Base-by-base conservation (phyloP, 2,888 invertebrate genomes). In the Galeopsomyia nigrocyanea region DNA sequence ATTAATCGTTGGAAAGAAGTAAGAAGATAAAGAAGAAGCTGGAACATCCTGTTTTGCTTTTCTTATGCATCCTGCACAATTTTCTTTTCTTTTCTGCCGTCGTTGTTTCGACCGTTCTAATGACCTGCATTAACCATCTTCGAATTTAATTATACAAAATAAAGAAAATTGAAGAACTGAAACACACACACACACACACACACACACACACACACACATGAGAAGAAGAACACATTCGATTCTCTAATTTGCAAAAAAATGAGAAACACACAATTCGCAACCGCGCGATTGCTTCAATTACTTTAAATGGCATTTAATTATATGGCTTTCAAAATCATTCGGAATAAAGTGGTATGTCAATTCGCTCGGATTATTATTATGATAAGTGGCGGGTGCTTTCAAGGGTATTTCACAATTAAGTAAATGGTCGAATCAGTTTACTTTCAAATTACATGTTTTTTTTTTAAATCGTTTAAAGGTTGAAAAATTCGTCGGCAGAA, bases 21-120 rank as follows among this genome's bases (percentile, higher is more conserved):
- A n/a, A n/a, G n/a, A n/a, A n/a, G n/a, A n/a, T n/a, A 26, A 26
- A 26, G 5, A 39, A 39, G 74, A 71, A 78, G 75, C 74, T 75
- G 77, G 69, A 39, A 39, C 39, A 13, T 13, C 39, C 39, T 39
- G 39, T 1, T 39, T 39, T 39, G 2, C 39, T 39, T 39, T 9
- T 39, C 39, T n/a, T n/a, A n/a, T 39, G 39, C 10, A 39, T 39
- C 39, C 39, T 10, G 39, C 1, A 1, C 10, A 13, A 39, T 39
- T 9, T 39, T 39, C n/a, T n/a, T 39, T 26, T 5, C 26, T 26
- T 26, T 26, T 26, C 26, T 26, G 5, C 26, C 26, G 5, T 5
- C 3, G 26, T 26, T 26, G 26, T 26, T 26, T 26, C 26, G 3
- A 26, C 5, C 39, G 7, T 39, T 39, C 10, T 10, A 7, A 39